Evolutionary conservation across 1,140 invertebrate species (phyloP), one percentile per base, ranked within the genome.

Genomic region (Andrena cerasifolii): DNA sequence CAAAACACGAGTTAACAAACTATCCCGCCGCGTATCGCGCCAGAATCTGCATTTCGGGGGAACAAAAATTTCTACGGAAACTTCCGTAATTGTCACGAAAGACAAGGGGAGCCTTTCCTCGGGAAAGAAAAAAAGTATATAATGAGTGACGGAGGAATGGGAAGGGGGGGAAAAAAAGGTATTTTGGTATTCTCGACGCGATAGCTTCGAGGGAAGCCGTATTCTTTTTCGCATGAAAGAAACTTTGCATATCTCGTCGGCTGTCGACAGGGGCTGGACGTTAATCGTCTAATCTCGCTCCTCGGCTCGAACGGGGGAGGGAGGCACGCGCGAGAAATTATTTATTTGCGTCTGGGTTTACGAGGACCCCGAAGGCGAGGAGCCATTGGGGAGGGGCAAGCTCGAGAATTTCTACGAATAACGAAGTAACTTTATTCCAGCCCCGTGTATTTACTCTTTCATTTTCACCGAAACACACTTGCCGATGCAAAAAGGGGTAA

Each of bases 341-440:
- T 84, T 84, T 84, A 84, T 84, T 83, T 82, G 77, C 80, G 82
- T 79, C 82, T 71, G 68, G 36, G 31, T 58, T 51, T 47, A 66
- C 66, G 51, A 51, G 58, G 47, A 56, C 66, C 56, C 68, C 26
- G 58, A 45, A 62, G 67, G 65, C 58, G 26, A 43, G n/a, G 16
- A 24, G 26, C 61, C 72, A 33, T 74, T 45, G 4, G 36, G n/a
- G 21, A 65, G 24, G 33, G 36, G 21, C 62, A 21, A 24, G 33
- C 14, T 65, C 59, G 33, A 10, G 16, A 21, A 75, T 36, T 75
- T 66, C 26, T 14, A 49, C 66, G 56, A 77, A 61, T 70, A 77
- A 51, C 66, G 43, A 71, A 71, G 54, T 28, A 5, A 56, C 63
- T 67, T 75, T 33, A 36, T 75, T 47, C 47, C n/a, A 26, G 3